Evolutionary conservation across 1,140 invertebrate species (phyloP), one percentile per base, ranked within the genome.

Genomic region (Pseudomyrmex concolor): DNA sequence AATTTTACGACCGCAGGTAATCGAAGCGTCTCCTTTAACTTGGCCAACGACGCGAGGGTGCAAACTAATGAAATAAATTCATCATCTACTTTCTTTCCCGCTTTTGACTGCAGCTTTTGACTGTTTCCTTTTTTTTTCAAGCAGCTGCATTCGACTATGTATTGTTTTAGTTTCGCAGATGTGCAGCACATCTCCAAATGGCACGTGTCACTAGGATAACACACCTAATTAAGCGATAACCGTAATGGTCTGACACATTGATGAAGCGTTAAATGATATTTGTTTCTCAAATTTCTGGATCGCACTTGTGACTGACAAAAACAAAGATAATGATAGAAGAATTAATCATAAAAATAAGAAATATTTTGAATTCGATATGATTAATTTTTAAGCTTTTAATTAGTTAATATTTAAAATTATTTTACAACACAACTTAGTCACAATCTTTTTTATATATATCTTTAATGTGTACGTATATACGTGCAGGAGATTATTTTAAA

Each of bases 81-180:
- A 76, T 88, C 81, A 55, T 72, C 17, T 57, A 19, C 70, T 34
- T 43, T 50, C 50, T 81, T 60, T 13, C 17, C 57, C 64, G 9
- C 4, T 12, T 25, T 50, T 19, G 34, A 2, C 17, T 60, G 19
- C 15, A 51, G 64, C 25, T 34, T 51, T 10, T 43, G 12, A 54
- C 48, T 22, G 8, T 7, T n/a, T 22, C 9, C 62, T 43, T 50
- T 64, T 13, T 76, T 73, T 71, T 70, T 48, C 57, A 84, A 81
- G 83, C 86, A 88, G 86, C 86, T 88, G 86, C 86, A 87, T 43
- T 70, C 55, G n/a, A 9, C 63, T 84, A 76, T 84, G 82, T 84
- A 87, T 88, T 87, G 86, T 87, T 84, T 88, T 84, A 87, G 50
- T 88, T 88, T 87, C 83, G 86, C 85, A 88, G 86, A 88, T 88